Conservation (phyloP, 1,140 invertebrate genomes). For the Bilobella aurantiaca region DNA sequence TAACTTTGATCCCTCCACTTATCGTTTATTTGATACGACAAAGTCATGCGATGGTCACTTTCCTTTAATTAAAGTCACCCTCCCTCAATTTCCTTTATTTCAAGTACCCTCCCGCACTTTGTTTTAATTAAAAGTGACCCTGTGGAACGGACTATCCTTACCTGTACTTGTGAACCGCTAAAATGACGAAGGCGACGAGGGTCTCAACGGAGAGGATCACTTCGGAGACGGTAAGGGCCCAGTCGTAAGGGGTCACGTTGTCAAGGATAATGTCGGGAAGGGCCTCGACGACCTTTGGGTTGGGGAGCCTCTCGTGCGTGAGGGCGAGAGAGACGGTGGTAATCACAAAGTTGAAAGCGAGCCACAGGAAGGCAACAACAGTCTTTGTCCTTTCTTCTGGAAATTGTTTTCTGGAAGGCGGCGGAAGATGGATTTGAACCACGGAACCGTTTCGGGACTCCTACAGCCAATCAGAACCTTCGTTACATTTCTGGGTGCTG, state of each 20-base stretch:
- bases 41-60: too few species aligned
- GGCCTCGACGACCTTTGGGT: conserved; percentile 50
- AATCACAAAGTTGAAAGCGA: conserved; percentile 51
- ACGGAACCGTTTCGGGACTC: too few species aligned
- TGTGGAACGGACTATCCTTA: conserved; percentile 1
- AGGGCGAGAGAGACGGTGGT: conserved; percentile 62
- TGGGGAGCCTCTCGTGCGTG: conserved; percentile 73
- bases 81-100: too few species aligned
- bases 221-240: conserved; percentile 73
- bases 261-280: conserved; percentile 72
- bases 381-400: conserved; percentile 63
- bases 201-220: conserved; percentile 71
- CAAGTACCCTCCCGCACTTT: too few species aligned
- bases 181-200: conserved; percentile 46
- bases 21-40: too few species aligned
- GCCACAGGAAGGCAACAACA: conserved; percentile 51
- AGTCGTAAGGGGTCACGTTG: conserved; percentile 55
- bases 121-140: background rate
- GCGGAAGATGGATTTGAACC: too few species aligned
- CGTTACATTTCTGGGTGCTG: too few species aligned
- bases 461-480: too few species aligned
- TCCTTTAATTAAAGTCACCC: too few species aligned
- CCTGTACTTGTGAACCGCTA: conserved; percentile 28
- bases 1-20: too few species aligned
- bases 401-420: too few species aligned